phyloP scores from a whole-genome alignment of 2,113 vertebrate genomes.

The Fulica atra region DNA sequence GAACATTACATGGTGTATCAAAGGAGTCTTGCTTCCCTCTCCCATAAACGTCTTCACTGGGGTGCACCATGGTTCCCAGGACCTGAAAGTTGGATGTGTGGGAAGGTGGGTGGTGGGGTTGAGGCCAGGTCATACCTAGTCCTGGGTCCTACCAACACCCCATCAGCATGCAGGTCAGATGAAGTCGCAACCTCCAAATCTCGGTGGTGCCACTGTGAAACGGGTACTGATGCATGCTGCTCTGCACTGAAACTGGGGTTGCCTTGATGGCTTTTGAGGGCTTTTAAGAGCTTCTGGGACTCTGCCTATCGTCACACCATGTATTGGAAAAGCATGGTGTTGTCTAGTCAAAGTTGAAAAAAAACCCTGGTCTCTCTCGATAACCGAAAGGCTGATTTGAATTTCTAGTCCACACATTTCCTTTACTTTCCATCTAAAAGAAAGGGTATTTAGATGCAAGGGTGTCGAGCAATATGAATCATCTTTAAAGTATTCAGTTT shows the following conservation, averaged over 20 bases:
- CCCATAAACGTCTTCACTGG: background rate
- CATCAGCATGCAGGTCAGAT: accelerated
- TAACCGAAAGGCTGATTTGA: background rate
- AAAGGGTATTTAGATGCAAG: background rate
- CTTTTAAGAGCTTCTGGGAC: background rate
- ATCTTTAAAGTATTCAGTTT: constrained; percentile 74
- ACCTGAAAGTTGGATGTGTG: background rate
- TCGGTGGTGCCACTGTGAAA: background rate
- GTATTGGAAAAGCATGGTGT: background rate
- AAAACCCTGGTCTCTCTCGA: background rate
- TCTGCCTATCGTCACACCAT: background rate
- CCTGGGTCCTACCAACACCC: background rate
- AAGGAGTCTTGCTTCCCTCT: background rate
- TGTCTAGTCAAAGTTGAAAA: background rate
- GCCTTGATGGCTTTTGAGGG: background rate
- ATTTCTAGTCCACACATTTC: background rate
- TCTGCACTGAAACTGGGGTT: background rate
- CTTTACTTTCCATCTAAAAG: background rate
- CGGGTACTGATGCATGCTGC: background rate
- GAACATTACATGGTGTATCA: background rate
- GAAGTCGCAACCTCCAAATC: background rate
- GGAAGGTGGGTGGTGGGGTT: background rate
- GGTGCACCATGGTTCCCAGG: background rate
- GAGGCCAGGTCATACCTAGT: background rate
- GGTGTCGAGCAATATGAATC: constrained; percentile 50